Evolutionary conservation across 2,113 vertebrate genomes (phyloP), one percentile per base, ranked within the genome.

Genomic region (Triplophysa tibetana): DNA sequence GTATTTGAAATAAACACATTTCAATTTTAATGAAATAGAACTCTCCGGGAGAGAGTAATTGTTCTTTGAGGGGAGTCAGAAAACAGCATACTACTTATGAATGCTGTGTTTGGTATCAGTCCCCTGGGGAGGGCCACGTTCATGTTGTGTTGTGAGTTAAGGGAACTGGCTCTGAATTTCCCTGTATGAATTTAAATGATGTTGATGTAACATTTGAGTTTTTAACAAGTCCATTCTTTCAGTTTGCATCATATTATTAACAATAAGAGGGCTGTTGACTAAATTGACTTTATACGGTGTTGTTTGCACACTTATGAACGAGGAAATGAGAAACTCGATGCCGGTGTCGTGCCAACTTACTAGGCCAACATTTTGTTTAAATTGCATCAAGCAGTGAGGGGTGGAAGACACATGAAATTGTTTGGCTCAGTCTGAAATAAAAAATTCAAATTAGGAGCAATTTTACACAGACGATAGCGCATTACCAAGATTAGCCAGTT

Each of bases 101-200:
- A 72, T 19, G 38, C 61, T 0, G 70, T 75, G 29, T 52, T 50
- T 63, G 54, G 70, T 58, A 70, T 41, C 73, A 48, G 70, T 41
- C 56, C 66, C 33, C 82, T 2, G 50, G 82, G 70, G 66, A 69
- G 48, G 60, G 66, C 65, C 72, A 0, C 17, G 0, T 38, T 68
- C 56, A 67, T 65, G 61, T 54, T 52, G 43, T 38, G 60, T 61
- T 77, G 74, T 70, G 62, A 74, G 23, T 38, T 54, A 33, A 54
- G 70, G 69, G 29, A 56, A 70, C 65, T 62, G 62, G 33, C 33
- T 73, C 70, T 60, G 52, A 68, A 21, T 29, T 33, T 70, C 73
- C 17, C 23, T 75, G 83, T 77, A 75, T 79, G 66, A 84, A 78
- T 78, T 75, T 81, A 79, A 84, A 79, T n/a, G n/a, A 54, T 81